phyloP scores from a whole-genome alignment of 2,113 vertebrate species.

The Tautogolabrus adspersus region DNA sequence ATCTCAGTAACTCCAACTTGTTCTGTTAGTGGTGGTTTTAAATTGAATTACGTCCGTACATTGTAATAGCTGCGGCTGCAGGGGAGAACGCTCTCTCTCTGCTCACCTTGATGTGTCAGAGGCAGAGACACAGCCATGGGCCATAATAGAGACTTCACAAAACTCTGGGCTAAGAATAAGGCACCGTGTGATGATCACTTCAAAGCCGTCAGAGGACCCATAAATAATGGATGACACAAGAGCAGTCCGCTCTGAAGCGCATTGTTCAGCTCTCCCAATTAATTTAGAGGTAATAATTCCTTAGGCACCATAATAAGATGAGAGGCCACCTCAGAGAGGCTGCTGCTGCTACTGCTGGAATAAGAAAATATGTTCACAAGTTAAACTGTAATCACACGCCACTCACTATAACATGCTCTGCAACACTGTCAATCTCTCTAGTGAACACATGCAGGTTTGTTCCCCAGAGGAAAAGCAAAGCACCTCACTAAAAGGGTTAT shows the following conservation, averaged over 20 bases:
- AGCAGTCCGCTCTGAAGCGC: constrained; percentile 55
- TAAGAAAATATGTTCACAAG: constrained; percentile 34
- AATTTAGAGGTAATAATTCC: constrained; percentile 76
- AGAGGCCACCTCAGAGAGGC: constrained; percentile 46
- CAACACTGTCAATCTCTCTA: not conserved
- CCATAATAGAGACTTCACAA: constrained; percentile 69
- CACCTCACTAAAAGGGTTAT: not conserved
- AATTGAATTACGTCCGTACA: constrained; percentile 66
- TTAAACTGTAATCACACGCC: constrained; percentile 27
- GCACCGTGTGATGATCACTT: constrained; percentile 63
- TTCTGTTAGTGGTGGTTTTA: constrained; percentile 53
- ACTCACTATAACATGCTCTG: constrained; percentile 11
- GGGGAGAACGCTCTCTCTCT: constrained; percentile 10
- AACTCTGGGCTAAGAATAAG: constrained; percentile 55
- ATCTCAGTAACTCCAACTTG: constrained; percentile 50
- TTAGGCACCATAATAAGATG: constrained; percentile 57
- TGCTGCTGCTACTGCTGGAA: constrained; percentile 41
- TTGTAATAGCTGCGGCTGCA: constrained; percentile 37
- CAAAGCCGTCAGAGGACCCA: constrained; percentile 63
- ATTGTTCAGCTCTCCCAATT: constrained; percentile 71
- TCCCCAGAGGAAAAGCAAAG: not conserved
- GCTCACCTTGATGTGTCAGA: constrained; percentile 69
- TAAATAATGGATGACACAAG: constrained; percentile 76
- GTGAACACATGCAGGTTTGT: not conserved
- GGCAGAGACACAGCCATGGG: constrained; percentile 62